Evolutionary conservation across 2,797 vertebrate genomes (phyloP).

Genomic region (Zalophus californianus): DNA sequence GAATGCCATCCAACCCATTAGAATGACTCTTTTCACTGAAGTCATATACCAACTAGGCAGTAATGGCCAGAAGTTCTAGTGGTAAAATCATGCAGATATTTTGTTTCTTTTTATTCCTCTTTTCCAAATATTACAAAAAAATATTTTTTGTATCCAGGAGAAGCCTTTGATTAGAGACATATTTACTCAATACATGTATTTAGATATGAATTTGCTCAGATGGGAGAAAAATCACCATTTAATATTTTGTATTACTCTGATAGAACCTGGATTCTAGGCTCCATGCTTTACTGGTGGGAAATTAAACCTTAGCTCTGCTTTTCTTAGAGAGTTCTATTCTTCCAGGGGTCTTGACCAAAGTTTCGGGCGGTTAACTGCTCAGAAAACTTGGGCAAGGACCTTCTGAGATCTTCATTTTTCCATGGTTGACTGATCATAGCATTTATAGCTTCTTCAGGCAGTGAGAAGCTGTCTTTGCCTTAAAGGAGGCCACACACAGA

Average conservation of each 20-base stretch:
- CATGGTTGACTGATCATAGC: background rate
- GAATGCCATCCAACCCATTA: background rate
- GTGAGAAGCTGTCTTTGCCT: background rate
- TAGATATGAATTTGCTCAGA: background rate
- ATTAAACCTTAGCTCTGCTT: background rate
- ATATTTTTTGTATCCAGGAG: background rate
- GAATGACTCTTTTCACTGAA: background rate
- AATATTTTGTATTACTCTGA: constrained; percentile 9
- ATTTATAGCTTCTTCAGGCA: background rate
- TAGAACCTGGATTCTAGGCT: background rate
- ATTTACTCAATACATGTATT: background rate
- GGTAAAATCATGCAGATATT: background rate
- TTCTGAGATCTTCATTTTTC: background rate
- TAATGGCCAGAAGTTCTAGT: background rate
- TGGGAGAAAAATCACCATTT: background rate
- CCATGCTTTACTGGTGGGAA: background rate
- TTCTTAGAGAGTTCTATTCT: background rate
- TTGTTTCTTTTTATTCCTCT: background rate
- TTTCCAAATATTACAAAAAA: background rate
- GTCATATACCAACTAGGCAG: background rate
- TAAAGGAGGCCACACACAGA: background rate
- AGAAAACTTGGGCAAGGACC: background rate
- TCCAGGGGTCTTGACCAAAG: background rate
- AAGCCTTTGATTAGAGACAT: background rate
- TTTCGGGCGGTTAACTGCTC: background rate